Percentiles rank a stretch among this genome's conserved stretches.
phyloP scores from a whole-genome alignment of 2,113 vertebrate genomes.

The Gila orcuttii region DNA sequence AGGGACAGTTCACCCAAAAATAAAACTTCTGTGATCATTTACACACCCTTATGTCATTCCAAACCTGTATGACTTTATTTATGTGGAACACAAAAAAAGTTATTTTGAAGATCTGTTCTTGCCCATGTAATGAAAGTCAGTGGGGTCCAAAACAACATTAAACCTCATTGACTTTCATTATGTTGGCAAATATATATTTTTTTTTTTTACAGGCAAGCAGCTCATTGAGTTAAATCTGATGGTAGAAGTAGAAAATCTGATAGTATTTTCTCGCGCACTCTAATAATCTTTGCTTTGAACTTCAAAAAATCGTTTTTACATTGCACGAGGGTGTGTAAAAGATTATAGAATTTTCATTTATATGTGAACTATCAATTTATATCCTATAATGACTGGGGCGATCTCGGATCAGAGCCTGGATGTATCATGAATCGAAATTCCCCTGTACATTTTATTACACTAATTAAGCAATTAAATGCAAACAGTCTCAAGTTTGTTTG shows the following conservation, averaged over 20 bases:
- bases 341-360: background rate
- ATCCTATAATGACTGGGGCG: slow-evolving; percentile 9
- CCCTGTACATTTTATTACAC: slow-evolving; percentile 1
- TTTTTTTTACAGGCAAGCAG: no score
- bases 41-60: background rate
- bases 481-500: background rate
- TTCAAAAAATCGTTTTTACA: background rate
- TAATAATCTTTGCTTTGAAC: no score
- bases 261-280: no score
- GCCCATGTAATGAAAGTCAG: background rate
- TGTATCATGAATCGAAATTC: slow-evolving; percentile 4
- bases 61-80: background rate
- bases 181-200: no score
- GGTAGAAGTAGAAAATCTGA: no score
- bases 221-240: no score
- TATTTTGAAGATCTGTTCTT: background rate
- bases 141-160: background rate
- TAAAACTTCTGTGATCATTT: background rate
- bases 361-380: background rate
- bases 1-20: slow-evolving; percentile 17
- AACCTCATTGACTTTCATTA: no score
- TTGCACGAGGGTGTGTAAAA: background rate
- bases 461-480: background rate
- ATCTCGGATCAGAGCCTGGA: slow-evolving; percentile 6
- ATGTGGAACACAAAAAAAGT: background rate